These are phyloP conservation scores for Urocynchramus pylzowi DNA, from an alignment of 2,113 vertebrate species.

Conservation along the genomic window DNA sequence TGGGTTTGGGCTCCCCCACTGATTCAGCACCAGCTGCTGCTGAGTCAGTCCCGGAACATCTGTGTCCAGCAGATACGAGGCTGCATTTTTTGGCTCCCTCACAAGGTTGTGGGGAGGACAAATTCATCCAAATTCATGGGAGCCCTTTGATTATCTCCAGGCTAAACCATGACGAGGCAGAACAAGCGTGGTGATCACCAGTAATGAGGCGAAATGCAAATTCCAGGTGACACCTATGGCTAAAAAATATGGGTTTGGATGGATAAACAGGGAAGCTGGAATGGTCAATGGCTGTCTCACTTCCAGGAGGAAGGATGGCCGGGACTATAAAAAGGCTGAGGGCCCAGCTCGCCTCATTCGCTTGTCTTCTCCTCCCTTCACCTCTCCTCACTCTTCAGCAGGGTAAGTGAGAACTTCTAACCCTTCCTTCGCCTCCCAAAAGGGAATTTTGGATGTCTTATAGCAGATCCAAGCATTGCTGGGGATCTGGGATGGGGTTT, in stretches of 20 bases:
- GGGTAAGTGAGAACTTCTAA: slow-evolving; percentile 29
- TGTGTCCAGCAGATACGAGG: not conserved
- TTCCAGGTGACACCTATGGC: not conserved
- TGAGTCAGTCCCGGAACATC: slow-evolving; percentile 16
- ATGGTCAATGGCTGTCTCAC: slow-evolving; percentile 52
- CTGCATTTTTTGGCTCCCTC: not conserved
- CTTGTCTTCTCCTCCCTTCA: not conserved
- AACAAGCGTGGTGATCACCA: slow-evolving; percentile 1
- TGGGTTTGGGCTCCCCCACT: not conserved
- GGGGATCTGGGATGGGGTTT: not conserved
- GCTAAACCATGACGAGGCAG: not conserved
- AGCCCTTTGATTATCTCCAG: slow-evolving; percentile 58
- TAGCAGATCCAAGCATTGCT: rapidly evolving
- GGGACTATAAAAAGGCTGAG: slow-evolving; percentile 22
- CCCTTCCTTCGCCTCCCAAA: not conserved
- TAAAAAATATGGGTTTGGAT: slow-evolving; percentile 23
- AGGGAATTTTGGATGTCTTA: rapidly evolving
- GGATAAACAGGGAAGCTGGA: not conserved
- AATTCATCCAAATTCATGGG: not conserved
- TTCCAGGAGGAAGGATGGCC: slow-evolving; percentile 28
- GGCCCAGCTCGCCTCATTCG: not conserved
- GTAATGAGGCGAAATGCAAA: slow-evolving; percentile 39
- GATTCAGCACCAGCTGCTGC: not conserved
- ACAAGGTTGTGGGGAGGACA: not conserved
- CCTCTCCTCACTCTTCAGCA: not conserved